Conservation (phyloP, 2,797 vertebrate genomes). For the Enteromius unitaeniatus region DNA sequence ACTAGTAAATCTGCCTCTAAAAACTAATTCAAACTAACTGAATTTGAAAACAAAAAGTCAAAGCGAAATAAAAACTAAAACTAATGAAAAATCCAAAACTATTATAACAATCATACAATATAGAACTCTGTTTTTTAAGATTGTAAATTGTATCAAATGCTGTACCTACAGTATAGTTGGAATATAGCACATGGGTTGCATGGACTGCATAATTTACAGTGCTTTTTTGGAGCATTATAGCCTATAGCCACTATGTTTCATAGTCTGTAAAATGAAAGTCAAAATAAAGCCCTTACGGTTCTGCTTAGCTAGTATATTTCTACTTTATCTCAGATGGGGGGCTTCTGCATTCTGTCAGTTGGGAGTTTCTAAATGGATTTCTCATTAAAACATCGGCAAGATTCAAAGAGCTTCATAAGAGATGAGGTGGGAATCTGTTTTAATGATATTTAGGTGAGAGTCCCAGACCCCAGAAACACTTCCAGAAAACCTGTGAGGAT, state of each 20-base stretch:
- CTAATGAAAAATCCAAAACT: slow-evolving; percentile 20
- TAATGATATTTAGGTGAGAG: slow-evolving; percentile 71
- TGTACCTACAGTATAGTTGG: neutral
- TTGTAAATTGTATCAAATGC: neutral
- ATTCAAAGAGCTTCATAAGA: slow-evolving; percentile 61
- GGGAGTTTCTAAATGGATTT: slow-evolving; percentile 67
- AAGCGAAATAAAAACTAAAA: slow-evolving; percentile 6
- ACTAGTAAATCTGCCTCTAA: neutral
- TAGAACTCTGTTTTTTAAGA: neutral
- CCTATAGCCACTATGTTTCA: neutral
- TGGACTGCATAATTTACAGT: neutral
- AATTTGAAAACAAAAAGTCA: slow-evolving; percentile 19
- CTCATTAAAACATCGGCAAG: slow-evolving; percentile 74
- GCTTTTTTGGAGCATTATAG: neutral
- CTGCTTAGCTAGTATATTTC: slow-evolving; percentile 13
- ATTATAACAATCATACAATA: neutral
- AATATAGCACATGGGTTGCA: neutral
- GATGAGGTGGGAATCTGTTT: slow-evolving; percentile 70
- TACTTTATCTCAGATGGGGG: slow-evolving; percentile 7
- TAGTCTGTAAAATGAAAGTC: slow-evolving; percentile 6
- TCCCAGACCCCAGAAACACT: slow-evolving; percentile 68
- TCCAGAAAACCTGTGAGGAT: slow-evolving; percentile 63
- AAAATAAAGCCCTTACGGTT: slow-evolving; percentile 11
- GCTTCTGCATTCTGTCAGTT: slow-evolving; percentile 59
- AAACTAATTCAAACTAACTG: neutral